Conservation (phyloP, 92 coral and sea anemone genomes). For the Muricea muricata region DNA sequence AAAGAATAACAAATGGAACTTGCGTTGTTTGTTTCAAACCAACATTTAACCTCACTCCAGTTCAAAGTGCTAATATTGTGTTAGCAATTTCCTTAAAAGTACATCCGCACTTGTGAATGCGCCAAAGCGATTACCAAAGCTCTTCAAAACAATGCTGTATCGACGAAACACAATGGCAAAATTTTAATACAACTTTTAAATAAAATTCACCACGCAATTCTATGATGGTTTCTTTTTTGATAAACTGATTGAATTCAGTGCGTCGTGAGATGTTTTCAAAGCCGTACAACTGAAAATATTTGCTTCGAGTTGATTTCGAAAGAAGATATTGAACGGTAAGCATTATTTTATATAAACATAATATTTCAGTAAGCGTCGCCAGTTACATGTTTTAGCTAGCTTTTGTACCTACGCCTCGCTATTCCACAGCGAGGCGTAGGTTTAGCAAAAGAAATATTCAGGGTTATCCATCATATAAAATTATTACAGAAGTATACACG, state of each 20-base stretch:
- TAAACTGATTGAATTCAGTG: no score
- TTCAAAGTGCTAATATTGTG: background rate
- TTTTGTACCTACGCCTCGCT: no score
- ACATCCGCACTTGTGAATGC: slow-evolving; percentile 10
- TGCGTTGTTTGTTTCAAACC: background rate
- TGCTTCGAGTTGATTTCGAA: background rate
- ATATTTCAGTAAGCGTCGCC: background rate
- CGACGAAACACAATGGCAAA: background rate
- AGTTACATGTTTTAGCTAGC: background rate
- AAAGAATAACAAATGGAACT: background rate
- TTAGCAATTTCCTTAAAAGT: slow-evolving; percentile 1
- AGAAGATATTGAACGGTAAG: slow-evolving; percentile 3
- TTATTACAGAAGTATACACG: no score
- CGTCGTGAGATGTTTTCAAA: no score
- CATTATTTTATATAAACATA: background rate
- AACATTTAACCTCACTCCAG: background rate
- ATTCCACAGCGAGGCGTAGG: background rate
- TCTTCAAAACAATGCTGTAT: background rate
- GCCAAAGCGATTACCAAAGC: background rate
- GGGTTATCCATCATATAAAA: no score
- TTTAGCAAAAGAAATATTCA: no score
- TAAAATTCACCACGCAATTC: background rate
- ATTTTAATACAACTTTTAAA: slow-evolving; percentile 6
- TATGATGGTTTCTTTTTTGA: no score
- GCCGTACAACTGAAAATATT: background rate